Percentiles rank a stretch among this genome's conserved stretches.
phyloP scores from a whole-genome alignment of 2,113 vertebrate genomes.

The Microcebus murinus region DNA sequence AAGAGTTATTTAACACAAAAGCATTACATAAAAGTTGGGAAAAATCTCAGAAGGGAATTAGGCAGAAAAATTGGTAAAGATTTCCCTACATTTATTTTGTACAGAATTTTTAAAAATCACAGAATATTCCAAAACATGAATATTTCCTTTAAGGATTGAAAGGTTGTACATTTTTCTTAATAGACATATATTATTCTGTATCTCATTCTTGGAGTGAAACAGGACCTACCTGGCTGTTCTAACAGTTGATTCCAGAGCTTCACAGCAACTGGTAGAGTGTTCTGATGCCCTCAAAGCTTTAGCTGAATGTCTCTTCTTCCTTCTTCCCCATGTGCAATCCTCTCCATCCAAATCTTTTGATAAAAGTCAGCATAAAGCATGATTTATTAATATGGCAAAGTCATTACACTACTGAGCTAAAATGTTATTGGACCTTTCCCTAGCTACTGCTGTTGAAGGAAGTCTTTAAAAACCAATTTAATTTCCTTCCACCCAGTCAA shows the following conservation, averaged over 20 bases:
- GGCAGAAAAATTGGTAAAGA: not conserved
- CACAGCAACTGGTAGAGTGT: slow-evolving; percentile 60
- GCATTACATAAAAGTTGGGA: slow-evolving; percentile 50
- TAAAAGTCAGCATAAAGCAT: slow-evolving; percentile 81
- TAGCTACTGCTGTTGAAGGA: slow-evolving; percentile 83
- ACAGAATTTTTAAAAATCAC: not conserved
- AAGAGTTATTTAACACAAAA: slow-evolving; percentile 53
- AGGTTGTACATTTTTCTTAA: not conserved
- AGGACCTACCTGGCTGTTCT: slow-evolving; percentile 76
- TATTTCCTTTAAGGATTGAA: not conserved
- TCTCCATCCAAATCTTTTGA: slow-evolving; percentile 79
- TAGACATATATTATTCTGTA: not conserved
- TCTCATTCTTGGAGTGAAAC: slow-evolving; percentile 42
- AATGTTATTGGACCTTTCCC: slow-evolving; percentile 82
- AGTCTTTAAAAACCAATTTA: slow-evolving; percentile 87
- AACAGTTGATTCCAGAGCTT: slow-evolving; percentile 54
- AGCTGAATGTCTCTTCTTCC: slow-evolving; percentile 50
- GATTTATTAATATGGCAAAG: slow-evolving; percentile 83
- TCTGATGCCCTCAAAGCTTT: slow-evolving; percentile 29
- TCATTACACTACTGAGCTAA: slow-evolving; percentile 82
- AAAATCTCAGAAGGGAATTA: slow-evolving; percentile 35
- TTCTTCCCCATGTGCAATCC: slow-evolving; percentile 69
- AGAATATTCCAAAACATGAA: slow-evolving; percentile 16
- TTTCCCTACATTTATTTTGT: slow-evolving; percentile 26
- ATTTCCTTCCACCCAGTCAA: slow-evolving; percentile 85